Conservation (phyloP, 2,888 invertebrate genomes). For the Rotaria magnacalcarata region DNA sequence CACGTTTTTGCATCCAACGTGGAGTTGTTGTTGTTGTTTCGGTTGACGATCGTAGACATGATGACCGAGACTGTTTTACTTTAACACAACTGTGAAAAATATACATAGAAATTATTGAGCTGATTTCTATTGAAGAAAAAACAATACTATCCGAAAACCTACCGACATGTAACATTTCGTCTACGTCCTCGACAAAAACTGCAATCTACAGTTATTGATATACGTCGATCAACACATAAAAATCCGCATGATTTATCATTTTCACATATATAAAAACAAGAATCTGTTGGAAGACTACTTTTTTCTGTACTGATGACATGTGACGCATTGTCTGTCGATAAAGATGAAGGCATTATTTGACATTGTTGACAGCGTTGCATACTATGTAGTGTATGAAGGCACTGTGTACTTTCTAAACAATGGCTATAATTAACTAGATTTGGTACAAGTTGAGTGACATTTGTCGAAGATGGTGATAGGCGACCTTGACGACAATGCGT, state of each 20-base stretch:
- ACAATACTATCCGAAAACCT: background rate
- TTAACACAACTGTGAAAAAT: background rate
- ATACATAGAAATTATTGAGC: no score
- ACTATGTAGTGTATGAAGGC: background rate
- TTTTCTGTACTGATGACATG: background rate
- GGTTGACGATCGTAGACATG: background rate
- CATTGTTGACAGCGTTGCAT: background rate
- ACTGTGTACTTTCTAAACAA: background rate
- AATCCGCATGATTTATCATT: constrained; percentile 21
- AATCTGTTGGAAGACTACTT: background rate
- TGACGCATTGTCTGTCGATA: background rate
- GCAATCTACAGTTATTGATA: background rate
- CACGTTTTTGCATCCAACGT: constrained; percentile 35
- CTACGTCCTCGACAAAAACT: background rate
- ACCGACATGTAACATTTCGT: constrained; percentile 27
- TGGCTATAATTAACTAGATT: constrained; percentile 1
- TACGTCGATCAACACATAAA: background rate
- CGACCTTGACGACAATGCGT: background rate
- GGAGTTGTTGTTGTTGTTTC: background rate
- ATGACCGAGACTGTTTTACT: background rate
- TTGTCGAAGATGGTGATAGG: background rate
- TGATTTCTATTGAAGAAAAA: no score
- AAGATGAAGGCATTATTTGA: background rate
- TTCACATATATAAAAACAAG: background rate
- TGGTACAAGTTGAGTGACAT: constrained; percentile 11